These are phyloP conservation scores for Drosophila parabipectinata DNA, from an alignment of 1,140 invertebrate species.

Conservation along the genomic window DNA sequence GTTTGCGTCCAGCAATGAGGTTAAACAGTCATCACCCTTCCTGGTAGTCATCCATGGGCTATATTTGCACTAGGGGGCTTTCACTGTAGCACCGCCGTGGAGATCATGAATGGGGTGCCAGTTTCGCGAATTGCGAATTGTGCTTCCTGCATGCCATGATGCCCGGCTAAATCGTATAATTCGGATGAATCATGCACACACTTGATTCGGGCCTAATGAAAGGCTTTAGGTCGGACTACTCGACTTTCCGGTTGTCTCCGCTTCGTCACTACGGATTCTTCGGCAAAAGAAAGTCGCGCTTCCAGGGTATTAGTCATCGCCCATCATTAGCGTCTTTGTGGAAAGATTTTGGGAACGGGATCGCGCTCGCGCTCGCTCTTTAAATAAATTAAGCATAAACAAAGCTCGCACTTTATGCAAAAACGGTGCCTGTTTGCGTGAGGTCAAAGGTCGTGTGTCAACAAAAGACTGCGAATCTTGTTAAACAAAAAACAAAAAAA, in stretches of 20 bases:
- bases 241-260: constrained; percentile 45
- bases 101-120: constrained; percentile 36
- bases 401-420: constrained; percentile 33
- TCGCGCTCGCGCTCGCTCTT: constrained; percentile 1
- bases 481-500: constrained; percentile 39
- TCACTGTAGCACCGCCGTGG: constrained; percentile 6
- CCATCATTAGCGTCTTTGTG: constrained; percentile 19
- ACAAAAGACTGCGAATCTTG: constrained; percentile 47
- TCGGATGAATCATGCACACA: constrained; percentile 25
- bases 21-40: too few species aligned
- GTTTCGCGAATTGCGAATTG: constrained; percentile 32
- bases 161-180: background rate
- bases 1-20: too few species aligned
- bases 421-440: constrained; percentile 7
- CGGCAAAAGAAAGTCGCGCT: constrained; percentile 39
- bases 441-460: constrained; percentile 67
- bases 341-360: background rate
- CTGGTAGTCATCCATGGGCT: too few species aligned
- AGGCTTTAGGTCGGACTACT: constrained; percentile 23
- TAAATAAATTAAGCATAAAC: constrained; percentile 32
- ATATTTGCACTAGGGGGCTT: background rate
- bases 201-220: constrained; percentile 26
- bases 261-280: constrained; percentile 23
- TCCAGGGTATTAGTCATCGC: constrained; percentile 39
- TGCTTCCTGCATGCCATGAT: constrained; percentile 30